These are phyloP conservation scores for Pycnonotus jocosus DNA, from an alignment of 2,113 vertebrate species.

Conservation along the genomic window DNA sequence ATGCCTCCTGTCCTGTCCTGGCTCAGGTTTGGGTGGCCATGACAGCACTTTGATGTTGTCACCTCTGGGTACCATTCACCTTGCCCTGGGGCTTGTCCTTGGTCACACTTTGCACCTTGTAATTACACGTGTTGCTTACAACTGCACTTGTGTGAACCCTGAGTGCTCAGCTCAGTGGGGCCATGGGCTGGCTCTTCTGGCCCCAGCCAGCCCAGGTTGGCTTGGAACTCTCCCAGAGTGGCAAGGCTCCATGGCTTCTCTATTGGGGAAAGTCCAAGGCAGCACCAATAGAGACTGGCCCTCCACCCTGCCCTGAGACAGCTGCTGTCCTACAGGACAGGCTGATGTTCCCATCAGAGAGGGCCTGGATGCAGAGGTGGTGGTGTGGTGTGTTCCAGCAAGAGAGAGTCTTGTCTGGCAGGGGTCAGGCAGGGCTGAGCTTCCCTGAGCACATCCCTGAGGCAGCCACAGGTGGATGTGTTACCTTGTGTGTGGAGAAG, in stretches of 20 bases:
- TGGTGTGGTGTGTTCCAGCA: neutral
- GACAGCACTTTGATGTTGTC: neutral
- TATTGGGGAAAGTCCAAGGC: rapidly evolving
- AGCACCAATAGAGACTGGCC: neutral
- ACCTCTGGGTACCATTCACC: neutral
- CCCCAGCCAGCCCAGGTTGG: neutral
- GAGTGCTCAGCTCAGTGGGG: rapidly evolving
- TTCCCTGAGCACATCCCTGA: neutral
- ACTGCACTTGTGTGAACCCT: neutral
- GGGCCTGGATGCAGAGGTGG: neutral
- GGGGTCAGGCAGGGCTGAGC: neutral
- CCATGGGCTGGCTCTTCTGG: neutral
- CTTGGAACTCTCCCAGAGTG: neutral
- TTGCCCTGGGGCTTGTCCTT: neutral
- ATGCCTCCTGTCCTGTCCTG: neutral
- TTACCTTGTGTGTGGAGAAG: neutral
- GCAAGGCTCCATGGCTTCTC: rapidly evolving
- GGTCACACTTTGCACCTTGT: neutral
- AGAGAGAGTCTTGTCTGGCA: neutral
- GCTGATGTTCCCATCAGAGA: neutral
- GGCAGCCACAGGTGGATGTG: neutral
- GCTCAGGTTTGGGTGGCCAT: neutral
- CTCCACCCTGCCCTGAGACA: neutral
- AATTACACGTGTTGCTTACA: neutral
- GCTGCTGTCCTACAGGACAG: neutral